Evolutionary conservation across 2,113 vertebrate species (phyloP).

Genomic region (Trichechus manatus): DNA sequence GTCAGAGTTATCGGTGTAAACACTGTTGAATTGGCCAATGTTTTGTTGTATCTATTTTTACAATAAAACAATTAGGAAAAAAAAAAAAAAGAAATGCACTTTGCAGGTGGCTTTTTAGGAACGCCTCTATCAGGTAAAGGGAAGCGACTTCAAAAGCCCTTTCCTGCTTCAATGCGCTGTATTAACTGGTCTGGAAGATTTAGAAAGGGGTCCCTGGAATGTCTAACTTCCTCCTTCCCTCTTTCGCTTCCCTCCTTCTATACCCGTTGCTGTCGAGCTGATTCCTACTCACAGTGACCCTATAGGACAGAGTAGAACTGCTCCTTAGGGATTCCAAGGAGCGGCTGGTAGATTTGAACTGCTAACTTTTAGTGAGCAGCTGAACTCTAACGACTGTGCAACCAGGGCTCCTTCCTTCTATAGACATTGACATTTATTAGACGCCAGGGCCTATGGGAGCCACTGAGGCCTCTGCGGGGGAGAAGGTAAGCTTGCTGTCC

Average conservation of each 20-base stretch:
- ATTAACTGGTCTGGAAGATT: neutral
- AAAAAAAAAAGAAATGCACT: neutral
- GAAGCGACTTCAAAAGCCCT: neutral
- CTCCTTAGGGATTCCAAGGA: no score
- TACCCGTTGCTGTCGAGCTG: no score
- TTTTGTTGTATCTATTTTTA: neutral
- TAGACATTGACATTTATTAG: neutral
- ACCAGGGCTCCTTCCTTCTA: neutral
- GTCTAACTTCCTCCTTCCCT: accelerated
- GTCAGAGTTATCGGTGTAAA: neutral
- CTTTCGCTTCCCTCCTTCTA: neutral
- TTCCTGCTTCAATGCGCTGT: accelerated
- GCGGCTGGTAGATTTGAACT: no score
- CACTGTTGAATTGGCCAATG: neutral
- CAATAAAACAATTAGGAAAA: neutral
- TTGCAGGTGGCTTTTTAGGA: neutral
- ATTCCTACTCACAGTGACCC: no score
- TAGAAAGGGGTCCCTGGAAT: accelerated
- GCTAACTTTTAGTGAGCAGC: no score
- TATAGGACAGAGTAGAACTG: no score
- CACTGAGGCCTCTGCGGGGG: neutral
- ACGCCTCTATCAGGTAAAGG: neutral
- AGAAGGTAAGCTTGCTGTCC: neutral
- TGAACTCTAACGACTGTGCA: no score
- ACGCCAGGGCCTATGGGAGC: neutral